Conservation (phyloP, 1,140 invertebrate genomes). For the Cyphomyrmex costatus region DNA sequence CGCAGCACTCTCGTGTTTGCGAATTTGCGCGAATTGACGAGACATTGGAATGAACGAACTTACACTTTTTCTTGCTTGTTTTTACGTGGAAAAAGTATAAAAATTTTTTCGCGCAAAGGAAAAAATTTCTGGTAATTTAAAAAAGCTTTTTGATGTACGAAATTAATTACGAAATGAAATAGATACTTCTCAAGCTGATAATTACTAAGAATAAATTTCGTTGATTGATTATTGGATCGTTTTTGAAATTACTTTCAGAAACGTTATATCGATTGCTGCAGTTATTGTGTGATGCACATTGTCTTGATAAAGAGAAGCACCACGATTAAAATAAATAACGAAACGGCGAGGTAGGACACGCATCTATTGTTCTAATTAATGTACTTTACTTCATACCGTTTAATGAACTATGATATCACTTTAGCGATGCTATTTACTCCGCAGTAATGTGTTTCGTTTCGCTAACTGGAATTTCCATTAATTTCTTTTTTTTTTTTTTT, state of each 20-base stretch:
- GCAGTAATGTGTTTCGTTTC: background rate
- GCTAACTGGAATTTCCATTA: background rate
- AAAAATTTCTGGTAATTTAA: background rate
- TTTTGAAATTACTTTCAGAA: background rate
- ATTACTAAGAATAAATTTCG: background rate
- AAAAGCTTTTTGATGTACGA: background rate
- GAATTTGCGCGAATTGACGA: constrained; percentile 27
- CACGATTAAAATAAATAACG: constrained; percentile 7
- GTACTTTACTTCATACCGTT: background rate
- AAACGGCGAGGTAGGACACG: background rate
- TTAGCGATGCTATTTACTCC: background rate
- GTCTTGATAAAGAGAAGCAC: background rate
- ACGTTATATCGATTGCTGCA: background rate
- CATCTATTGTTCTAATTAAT: background rate
- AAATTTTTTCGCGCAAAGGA: background rate
- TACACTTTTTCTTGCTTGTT: background rate
- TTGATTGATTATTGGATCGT: background rate
- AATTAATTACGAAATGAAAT: constrained; percentile 2
- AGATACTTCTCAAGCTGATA: background rate
- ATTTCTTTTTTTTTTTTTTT: background rate
- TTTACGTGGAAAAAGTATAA: background rate
- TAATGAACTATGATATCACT: background rate
- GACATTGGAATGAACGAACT: background rate
- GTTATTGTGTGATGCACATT: background rate
- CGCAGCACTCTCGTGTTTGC: constrained; percentile 23